Evolutionary conservation across 2,888 invertebrate species (phyloP).

Genomic region (Sarcophaga rosellei): DNA sequence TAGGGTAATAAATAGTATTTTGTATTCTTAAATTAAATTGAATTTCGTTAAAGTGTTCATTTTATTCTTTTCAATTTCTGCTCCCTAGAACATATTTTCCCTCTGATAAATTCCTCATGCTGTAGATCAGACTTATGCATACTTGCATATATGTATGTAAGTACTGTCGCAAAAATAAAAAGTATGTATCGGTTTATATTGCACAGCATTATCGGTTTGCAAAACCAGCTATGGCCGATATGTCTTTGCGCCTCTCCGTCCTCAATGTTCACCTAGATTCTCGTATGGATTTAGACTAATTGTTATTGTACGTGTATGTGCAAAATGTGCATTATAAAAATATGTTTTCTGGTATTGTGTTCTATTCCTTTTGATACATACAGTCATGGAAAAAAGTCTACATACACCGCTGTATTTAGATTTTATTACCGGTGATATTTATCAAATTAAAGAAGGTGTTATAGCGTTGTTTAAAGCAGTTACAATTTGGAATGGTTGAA

Average conservation of each 20-base stretch:
- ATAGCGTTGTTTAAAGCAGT: no score
- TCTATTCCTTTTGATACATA: conserved; percentile 23
- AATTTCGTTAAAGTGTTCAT: background rate
- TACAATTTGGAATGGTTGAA: no score
- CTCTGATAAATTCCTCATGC: background rate
- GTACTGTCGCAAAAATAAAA: background rate
- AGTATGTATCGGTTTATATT: background rate
- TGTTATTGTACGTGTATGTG: no score
- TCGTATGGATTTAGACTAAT: conserved; percentile 27
- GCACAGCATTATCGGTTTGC: background rate
- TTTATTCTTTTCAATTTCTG: background rate
- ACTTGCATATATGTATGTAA: background rate
- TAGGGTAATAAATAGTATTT: no score
- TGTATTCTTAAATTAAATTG: no score
- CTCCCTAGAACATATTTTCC: no score
- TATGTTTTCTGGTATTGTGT: background rate
- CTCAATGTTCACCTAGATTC: conserved; percentile 28
- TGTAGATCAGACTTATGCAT: background rate
- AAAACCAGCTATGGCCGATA: no score
- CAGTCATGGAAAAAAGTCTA: no score
- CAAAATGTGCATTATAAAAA: no score
- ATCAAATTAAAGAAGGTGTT: no score
- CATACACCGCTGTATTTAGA: no score
- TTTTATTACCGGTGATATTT: no score
- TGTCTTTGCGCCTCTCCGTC: conserved; percentile 5